Base-by-base conservation (phyloP, 1,140 invertebrate genomes). In the Bilobella aurantiaca region DNA sequence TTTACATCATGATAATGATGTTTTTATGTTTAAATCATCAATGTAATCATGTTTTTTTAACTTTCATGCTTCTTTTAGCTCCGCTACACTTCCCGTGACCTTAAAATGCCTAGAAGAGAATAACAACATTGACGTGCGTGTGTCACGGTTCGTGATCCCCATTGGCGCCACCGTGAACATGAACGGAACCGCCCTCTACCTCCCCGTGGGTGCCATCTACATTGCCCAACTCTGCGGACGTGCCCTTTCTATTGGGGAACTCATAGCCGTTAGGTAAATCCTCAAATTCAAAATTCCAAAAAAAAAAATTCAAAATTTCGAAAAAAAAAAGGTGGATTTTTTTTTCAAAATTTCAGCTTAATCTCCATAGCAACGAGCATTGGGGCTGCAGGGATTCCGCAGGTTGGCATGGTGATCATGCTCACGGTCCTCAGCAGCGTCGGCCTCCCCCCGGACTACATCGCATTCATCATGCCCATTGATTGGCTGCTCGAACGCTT, bases 221-320 rank as follows among this genome's bases (percentile, higher is more conserved):
- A 86, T 88, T 69, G 84, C 86, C 31, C 86, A 87, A 77, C 78
- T 87, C 70, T 82, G 85, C 69, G 81, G 81, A 29, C 76, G 84
- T 42, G 69, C 79, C 16, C 75, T 86, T n/a, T 76, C 77, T 1
- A 73, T 84, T 61, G 79, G 82, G 18, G 77, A 82, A 74, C 77
- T 84, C 29, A 77, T 85, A 37, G 79, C 81, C 57, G 79, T 85
- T 66, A 83, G 82, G 82, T 85, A 37, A 3, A 53, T n/a, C n/a
- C n/a, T n/a, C n/a, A n/a, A n/a, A n/a, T n/a, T n/a, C n/a, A n/a
- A n/a, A n/a, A n/a, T n/a, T n/a, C n/a, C n/a, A n/a, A n/a, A n/a
- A n/a, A n/a, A n/a, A n/a, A n/a, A n/a, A n/a, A n/a, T n/a, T n/a
- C n/a, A n/a, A n/a, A n/a, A n/a, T n/a, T n/a, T 42, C 18, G 34